A percentile compares a stretch with the other conserved stretches of the same genome.
phyloP scores from a whole-genome alignment of 2,888 invertebrate genomes.

The Gasteruption jaculator region DNA sequence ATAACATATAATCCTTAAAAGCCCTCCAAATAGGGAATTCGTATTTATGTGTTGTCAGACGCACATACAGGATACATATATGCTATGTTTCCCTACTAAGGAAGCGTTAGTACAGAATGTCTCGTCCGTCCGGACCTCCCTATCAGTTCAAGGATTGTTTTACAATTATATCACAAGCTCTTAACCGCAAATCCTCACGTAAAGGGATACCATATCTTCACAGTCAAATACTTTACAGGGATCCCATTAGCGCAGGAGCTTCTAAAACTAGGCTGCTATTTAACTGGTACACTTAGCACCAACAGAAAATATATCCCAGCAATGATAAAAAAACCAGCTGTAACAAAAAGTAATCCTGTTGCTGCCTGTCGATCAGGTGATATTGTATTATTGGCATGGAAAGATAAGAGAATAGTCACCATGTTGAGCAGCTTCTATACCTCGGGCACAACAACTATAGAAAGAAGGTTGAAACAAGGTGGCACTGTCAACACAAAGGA shows the following conservation, averaged over 20 bases:
- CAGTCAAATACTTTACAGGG: slow-evolving; percentile 15
- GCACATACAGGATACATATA: background rate
- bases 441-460: too few species aligned
- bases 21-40: background rate
- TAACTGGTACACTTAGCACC: slow-evolving; percentile 11
- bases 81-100: too few species aligned
- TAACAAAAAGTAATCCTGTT: slow-evolving; percentile 9
- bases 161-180: too few species aligned
- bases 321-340: slow-evolving; percentile 12
- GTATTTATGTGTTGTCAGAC: background rate
- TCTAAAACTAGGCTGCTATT: slow-evolving; percentile 11
- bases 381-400: slow-evolving; percentile 14
- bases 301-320: slow-evolving; percentile 12
- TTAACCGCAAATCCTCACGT: slow-evolving; percentile 9
- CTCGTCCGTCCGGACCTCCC: too few species aligned
- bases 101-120: too few species aligned
- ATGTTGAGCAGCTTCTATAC: too few species aligned
- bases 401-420: too few species aligned
- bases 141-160: too few species aligned
- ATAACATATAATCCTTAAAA: background rate
- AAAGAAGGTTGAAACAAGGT: too few species aligned
- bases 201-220: slow-evolving; percentile 11
- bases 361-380: slow-evolving; percentile 13
- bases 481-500: too few species aligned
- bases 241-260: slow-evolving; percentile 16